These are phyloP conservation scores for Trichosurus vulpecula DNA, from an alignment of 2,797 vertebrate genomes.

Conservation along the genomic window DNA sequence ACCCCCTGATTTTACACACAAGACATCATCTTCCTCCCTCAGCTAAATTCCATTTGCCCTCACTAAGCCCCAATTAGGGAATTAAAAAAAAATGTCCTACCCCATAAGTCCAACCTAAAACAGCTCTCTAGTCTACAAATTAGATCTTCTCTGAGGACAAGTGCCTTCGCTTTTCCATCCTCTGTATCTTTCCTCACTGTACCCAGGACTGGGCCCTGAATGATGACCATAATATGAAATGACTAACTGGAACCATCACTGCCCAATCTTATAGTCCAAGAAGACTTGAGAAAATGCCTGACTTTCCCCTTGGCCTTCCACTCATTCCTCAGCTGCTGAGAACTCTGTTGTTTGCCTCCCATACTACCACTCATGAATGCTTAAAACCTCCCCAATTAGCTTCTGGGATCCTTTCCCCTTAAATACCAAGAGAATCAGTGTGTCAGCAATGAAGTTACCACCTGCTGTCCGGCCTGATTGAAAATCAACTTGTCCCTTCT, in stretches of 20 bases:
- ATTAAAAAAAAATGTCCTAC: slow-evolving; percentile 6
- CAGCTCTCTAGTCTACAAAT: slow-evolving; percentile 40
- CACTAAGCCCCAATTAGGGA: slow-evolving; percentile 3
- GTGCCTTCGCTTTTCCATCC: slow-evolving; percentile 43
- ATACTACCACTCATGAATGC: slow-evolving; percentile 45
- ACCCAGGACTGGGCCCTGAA: not conserved
- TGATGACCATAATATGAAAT: not conserved
- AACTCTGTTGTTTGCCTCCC: slow-evolving; percentile 11
- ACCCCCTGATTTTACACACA: too few relatives aligned
- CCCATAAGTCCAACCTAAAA: slow-evolving; percentile 30
- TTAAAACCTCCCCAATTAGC: slow-evolving; percentile 70
- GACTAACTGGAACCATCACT: not conserved
- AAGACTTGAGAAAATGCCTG: not conserved
- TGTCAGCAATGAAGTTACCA: not conserved
- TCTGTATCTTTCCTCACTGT: slow-evolving; percentile 53
- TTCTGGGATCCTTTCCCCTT: slow-evolving; percentile 29
- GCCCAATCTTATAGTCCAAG: not conserved
- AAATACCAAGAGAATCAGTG: not conserved
- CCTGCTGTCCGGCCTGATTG: not conserved
- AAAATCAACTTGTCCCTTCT: not conserved
- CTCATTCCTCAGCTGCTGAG: not conserved
- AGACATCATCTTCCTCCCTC: slow-evolving; percentile 1
- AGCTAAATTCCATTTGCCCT: not conserved
- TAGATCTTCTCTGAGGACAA: slow-evolving; percentile 25
- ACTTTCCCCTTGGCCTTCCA: not conserved